Percentiles rank a stretch among this genome's conserved stretches.
These are phyloP conservation scores for Danio kyathit DNA, from an alignment of 2,797 vertebrate genomes.

Conservation along the genomic window DNA sequence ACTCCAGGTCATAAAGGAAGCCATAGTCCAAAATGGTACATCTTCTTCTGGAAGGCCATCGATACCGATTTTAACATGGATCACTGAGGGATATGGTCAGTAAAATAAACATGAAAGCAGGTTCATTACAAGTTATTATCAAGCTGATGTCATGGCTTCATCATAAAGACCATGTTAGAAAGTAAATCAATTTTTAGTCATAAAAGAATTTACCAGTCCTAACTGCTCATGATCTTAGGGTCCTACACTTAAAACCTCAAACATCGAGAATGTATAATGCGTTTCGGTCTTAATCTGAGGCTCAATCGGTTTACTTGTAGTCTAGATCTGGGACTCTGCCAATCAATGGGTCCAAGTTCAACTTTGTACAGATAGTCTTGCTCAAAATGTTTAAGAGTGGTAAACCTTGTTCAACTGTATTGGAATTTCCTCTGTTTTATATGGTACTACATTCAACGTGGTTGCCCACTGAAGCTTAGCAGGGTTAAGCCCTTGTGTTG, in stretches of 20 bases:
- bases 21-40: constrained; percentile 12
- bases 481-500: too few relatives aligned
- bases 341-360: not conserved
- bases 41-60: constrained; percentile 15
- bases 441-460: too few relatives aligned
- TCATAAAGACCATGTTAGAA: not conserved
- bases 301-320: not conserved
- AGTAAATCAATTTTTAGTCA: not conserved
- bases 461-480: too few relatives aligned
- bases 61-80: not conserved
- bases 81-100: constrained; percentile 22
- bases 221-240: too few relatives aligned
- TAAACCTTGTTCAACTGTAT: too few relatives aligned
- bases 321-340: not conserved
- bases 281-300: not conserved
- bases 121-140: not conserved
- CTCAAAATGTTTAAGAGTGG: too few relatives aligned
- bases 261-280: not conserved
- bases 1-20: constrained; percentile 15
- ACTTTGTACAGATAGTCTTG: not conserved
- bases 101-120: not conserved
- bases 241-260: not conserved
- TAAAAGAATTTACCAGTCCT: too few relatives aligned
- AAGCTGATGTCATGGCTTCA: not conserved
- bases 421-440: too few relatives aligned